phyloP scores from a whole-genome alignment of 92 coral and sea anemone genomes.

The Zoanthus solanderi region DNA sequence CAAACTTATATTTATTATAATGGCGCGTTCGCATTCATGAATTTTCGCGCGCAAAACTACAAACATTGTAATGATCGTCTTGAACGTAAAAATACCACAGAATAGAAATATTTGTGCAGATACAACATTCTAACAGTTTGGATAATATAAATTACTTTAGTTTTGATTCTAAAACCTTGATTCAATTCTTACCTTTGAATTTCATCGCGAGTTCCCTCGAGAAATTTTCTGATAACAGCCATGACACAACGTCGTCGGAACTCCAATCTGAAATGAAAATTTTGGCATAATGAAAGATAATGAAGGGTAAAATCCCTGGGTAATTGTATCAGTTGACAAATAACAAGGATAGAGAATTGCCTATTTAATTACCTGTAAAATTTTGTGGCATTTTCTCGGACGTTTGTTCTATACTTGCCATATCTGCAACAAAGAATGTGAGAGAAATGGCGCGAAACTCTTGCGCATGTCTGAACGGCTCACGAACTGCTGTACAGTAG shows the following conservation, averaged over 20 bases:
- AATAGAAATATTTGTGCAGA: conserved; percentile 14
- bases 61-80: conserved; percentile 4
- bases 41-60: conserved; percentile 16
- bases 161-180: conserved; percentile 21
- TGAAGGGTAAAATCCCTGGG: conserved; percentile 11
- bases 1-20: background rate
- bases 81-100: conserved; percentile 29
- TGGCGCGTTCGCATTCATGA: background rate
- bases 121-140: conserved; percentile 16
- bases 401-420: conserved; percentile 2
- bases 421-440: background rate
- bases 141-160: conserved; percentile 15
- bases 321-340: conserved; percentile 19
- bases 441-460: conserved; percentile 25
- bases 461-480: conserved; percentile 27
- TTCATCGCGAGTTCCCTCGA: conserved; percentile 14
- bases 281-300: conserved; percentile 11
- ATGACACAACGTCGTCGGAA: conserved; percentile 13
- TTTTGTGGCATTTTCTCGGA: conserved; percentile 26
- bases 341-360: conserved; percentile 1
- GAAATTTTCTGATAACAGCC: conserved; percentile 9
- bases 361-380: conserved; percentile 24
- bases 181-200: conserved; percentile 11
- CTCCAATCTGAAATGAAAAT: conserved; percentile 26
- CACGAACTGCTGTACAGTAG: conserved; percentile 28